Evolutionary conservation across 2,113 vertebrate genomes (phyloP).

Genomic region (Lonchura striata): DNA sequence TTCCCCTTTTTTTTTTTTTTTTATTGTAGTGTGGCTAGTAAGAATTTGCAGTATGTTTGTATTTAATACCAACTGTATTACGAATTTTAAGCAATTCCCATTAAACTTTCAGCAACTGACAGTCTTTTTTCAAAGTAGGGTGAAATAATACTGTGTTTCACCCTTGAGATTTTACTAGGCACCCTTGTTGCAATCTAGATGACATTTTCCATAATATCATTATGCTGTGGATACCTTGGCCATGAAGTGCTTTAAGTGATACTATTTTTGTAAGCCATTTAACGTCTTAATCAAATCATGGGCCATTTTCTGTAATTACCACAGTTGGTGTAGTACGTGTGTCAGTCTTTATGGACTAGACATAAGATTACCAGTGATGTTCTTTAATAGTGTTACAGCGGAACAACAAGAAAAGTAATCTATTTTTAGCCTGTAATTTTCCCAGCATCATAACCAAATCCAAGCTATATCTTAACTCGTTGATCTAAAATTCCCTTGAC

Average conservation of each 20-base stretch:
- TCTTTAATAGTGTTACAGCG: neutral
- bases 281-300: neutral
- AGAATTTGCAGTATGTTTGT: neutral
- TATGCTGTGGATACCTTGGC: neutral
- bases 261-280: constrained; percentile 19
- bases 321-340: neutral
- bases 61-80: neutral
- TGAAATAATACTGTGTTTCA: neutral
- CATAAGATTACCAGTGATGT: neutral
- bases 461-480: neutral
- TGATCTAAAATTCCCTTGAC: neutral
- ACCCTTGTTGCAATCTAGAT: neutral
- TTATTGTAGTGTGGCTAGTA: neutral
- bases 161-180: neutral
- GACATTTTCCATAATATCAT: neutral
- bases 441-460: neutral
- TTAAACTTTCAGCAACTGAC: neutral
- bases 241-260: neutral
- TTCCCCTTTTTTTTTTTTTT: fast-evolving
- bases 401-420: constrained; percentile 2
- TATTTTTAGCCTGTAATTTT: constrained; percentile 33
- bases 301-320: constrained; percentile 46
- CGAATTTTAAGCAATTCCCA: neutral
- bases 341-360: neutral
- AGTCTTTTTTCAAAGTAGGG: neutral